These are phyloP conservation scores for Aporrectodea caliginosa DNA, from an alignment of 1,140 invertebrate species.

Conservation along the genomic window DNA sequence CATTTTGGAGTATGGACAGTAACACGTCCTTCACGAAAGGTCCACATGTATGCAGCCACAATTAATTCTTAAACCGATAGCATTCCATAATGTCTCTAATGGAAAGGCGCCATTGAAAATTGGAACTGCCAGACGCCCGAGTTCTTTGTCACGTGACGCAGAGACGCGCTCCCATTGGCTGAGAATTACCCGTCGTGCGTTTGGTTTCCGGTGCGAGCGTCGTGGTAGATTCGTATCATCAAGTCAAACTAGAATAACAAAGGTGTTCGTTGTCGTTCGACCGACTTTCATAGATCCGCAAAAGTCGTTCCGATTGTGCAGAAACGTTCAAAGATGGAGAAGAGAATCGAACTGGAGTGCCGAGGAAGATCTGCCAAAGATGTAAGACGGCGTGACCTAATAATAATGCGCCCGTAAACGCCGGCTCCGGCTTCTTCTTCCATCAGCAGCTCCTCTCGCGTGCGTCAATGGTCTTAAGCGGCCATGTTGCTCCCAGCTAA, in stretches of 20 bases:
- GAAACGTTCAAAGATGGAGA: conserved; percentile 69
- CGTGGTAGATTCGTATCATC: not conserved
- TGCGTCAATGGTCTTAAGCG: not conserved
- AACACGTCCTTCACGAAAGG: too few relatives aligned
- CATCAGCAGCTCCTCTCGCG: not conserved
- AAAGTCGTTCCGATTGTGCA: too few relatives aligned
- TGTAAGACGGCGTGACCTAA: conserved; percentile 61
- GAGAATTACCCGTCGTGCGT: not conserved
- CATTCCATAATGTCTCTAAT: too few relatives aligned
- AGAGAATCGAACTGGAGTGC: conserved; percentile 83
- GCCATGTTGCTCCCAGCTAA: not conserved
- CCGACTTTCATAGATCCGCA: too few relatives aligned
- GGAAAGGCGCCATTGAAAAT: too few relatives aligned
- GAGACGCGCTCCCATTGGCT: not conserved
- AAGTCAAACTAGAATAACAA: not conserved
- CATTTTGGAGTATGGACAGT: too few relatives aligned
- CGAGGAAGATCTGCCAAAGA: conserved; percentile 74
- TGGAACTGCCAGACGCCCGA: too few relatives aligned
- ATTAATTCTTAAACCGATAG: too few relatives aligned
- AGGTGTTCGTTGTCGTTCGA: too few relatives aligned
- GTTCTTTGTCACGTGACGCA: too few relatives aligned
- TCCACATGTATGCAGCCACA: too few relatives aligned
- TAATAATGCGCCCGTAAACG: not conserved
- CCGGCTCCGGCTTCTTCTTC: not conserved
- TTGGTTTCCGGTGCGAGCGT: not conserved